Conservation (phyloP, 2,113 vertebrate species). For the Cryptoleucopteryx plumbea region DNA sequence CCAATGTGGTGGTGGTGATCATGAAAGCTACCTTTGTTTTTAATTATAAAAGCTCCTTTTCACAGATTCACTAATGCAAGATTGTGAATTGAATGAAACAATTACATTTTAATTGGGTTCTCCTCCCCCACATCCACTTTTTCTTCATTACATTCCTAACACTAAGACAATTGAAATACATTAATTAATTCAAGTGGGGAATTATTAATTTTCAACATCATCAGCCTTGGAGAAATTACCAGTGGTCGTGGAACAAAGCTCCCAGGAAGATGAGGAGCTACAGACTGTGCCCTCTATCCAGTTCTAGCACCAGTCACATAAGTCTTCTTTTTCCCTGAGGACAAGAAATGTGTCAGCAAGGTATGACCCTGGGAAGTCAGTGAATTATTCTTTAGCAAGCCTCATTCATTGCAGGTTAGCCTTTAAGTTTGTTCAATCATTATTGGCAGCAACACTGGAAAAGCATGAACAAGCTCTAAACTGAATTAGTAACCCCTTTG, state of each 20-base stretch:
- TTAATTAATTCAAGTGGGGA: slow-evolving; percentile 56
- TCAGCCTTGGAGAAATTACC: slow-evolving; percentile 7
- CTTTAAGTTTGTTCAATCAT: not conserved
- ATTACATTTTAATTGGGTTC: slow-evolving; percentile 44
- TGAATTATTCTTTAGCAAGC: not conserved
- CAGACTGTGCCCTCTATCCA: not conserved
- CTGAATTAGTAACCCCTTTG: not conserved
- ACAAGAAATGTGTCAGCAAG: not conserved
- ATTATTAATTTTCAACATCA: slow-evolving; percentile 46
- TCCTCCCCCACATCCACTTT: not conserved
- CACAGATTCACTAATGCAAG: not conserved
- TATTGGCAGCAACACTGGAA: not conserved
- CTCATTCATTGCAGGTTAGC: not conserved
- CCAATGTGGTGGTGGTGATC: not conserved
- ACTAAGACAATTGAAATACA: slow-evolving; percentile 2
- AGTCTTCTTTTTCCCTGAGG: not conserved
- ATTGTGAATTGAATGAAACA: not conserved
- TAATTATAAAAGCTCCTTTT: not conserved
- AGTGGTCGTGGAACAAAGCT: not conserved
- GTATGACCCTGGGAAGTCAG: not conserved
- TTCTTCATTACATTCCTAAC: slow-evolving; percentile 14
- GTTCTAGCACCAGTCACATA: not conserved
- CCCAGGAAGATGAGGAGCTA: not conserved
- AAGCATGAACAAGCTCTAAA: not conserved
- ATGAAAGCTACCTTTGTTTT: not conserved